Conservation (phyloP, 1,140 invertebrate genomes). For the Formica exsecta region DNA sequence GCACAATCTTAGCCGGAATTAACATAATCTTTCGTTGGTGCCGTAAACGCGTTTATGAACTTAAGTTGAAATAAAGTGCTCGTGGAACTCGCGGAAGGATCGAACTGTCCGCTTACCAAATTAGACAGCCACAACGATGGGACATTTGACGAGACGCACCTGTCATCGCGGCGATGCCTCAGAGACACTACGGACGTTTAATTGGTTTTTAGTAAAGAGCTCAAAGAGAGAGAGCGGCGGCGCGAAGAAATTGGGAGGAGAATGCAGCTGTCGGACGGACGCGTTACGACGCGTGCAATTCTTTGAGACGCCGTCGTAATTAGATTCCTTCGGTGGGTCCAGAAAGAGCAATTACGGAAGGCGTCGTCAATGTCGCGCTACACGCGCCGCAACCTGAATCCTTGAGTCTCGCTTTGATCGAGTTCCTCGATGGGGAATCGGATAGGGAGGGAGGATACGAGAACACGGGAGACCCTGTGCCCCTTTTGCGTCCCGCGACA, state of each 20-base stretch:
- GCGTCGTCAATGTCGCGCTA: neutral
- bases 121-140: slow-evolving; percentile 60
- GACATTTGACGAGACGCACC: slow-evolving; percentile 67
- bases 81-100: slow-evolving; percentile 45
- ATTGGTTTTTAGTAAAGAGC: slow-evolving; percentile 57
- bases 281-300: slow-evolving; percentile 31
- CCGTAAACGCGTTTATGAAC: slow-evolving; percentile 16
- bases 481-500: neutral
- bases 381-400: slow-evolving; percentile 9
- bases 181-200: slow-evolving; percentile 58
- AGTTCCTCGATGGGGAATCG: slow-evolving; percentile 17
- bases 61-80: slow-evolving; percentile 55
- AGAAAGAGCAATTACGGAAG: slow-evolving; percentile 39
- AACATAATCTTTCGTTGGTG: slow-evolving; percentile 26
- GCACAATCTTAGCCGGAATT: slow-evolving; percentile 30
- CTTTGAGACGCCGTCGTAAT: slow-evolving; percentile 50
- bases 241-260: slow-evolving; percentile 50
- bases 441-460: neutral
- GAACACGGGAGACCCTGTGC: neutral
- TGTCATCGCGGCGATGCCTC: slow-evolving; percentile 60
- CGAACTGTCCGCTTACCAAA: slow-evolving; percentile 53
- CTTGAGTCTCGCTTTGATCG: slow-evolving; percentile 46
- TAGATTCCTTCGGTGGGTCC: slow-evolving; percentile 38
- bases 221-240: neutral
- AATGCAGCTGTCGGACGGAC: slow-evolving; percentile 18